phyloP scores from a whole-genome alignment of 1,140 invertebrate species.

The Caenorhabditis tropicalis region DNA sequence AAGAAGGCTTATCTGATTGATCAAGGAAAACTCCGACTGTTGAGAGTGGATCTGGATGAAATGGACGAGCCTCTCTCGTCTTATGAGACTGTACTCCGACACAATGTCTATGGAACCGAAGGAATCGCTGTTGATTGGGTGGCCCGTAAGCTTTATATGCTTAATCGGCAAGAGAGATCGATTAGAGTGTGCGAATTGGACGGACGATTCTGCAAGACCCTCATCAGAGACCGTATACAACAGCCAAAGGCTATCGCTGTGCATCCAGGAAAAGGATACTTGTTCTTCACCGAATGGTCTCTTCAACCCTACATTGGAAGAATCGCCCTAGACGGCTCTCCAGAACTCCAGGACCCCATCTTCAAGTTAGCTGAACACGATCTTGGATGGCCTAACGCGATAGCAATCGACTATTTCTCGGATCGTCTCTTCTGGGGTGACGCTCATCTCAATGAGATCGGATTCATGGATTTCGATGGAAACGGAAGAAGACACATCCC shows the following conservation, averaged over 20 bases:
- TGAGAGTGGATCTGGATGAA: slow-evolving; percentile 77
- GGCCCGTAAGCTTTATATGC: slow-evolving; percentile 91
- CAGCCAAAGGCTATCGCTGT: slow-evolving; percentile 90
- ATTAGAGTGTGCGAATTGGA: slow-evolving; percentile 88
- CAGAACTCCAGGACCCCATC: slow-evolving; percentile 81
- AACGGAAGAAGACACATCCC: slow-evolving; percentile 79
- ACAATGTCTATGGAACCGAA: slow-evolving; percentile 91
- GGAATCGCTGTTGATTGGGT: slow-evolving; percentile 93
- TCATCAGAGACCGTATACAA: slow-evolving; percentile 84
- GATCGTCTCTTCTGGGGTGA: slow-evolving; percentile 91
- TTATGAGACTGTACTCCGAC: slow-evolving; percentile 84
- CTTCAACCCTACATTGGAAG: slow-evolving; percentile 94
- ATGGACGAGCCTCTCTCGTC: slow-evolving; percentile 78
- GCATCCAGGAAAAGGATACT: slow-evolving; percentile 89
- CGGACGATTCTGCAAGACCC: slow-evolving; percentile 86
- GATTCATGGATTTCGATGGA: slow-evolving; percentile 82
- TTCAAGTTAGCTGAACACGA: slow-evolving; percentile 79
- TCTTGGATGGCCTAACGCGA: slow-evolving; percentile 95
- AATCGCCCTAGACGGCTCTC: slow-evolving; percentile 93
- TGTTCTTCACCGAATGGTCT: slow-evolving; percentile 86
- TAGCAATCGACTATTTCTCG: slow-evolving; percentile 95
- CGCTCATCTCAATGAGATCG: slow-evolving; percentile 96
- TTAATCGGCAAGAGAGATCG: slow-evolving; percentile 93
- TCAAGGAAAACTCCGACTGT: slow-evolving; percentile 87
- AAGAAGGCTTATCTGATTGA: slow-evolving; percentile 88